Evolutionary conservation across 2,888 invertebrate genomes (phyloP), one percentile per base, ranked within the genome.

Genomic region (Anagyrus pseudococci): DNA sequence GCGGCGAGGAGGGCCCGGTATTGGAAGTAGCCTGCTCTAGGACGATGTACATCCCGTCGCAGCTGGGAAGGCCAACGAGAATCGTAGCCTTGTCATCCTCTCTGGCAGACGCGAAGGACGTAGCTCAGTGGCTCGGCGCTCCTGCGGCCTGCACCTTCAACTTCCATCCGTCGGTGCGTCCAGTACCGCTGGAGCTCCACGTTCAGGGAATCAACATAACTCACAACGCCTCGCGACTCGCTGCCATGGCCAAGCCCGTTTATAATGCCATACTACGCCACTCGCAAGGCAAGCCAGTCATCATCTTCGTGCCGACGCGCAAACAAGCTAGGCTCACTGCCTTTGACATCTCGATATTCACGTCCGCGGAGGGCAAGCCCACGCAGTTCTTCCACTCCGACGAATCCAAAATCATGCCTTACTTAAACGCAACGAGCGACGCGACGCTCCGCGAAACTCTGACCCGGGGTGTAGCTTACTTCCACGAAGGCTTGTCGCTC

Each of bases 241-340:
- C 97, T 0, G 95, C 98, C 0, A 99, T 99, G 99, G 93, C 94
- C 0, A 97, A 98, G 77, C 98, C 99, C 0, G 93, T 96, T 0
- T 99, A 98, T 84, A 96, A 96, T 82, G 90, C 95, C 0, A 92
- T 98, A 40, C 77, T 91, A 1, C 88, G 94, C 25, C 88, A 94
- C 80, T 93, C 94, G 60, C 91, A 93, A 0, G 86, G 88, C 71
- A 90, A 91, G 73, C 96, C 97, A 0, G 93, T 91, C 1, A 89
- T 93, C 8, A 90, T 97, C 20, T 96, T 96, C 81, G 96, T 96
- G 1, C 94, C 96, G 0, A 93, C 94, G 0, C 84, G 97, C 0
- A 91, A 95, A 58, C 95, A 96, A 81, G 92, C 96, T 0, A 85
- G 96, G 15, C 84, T 98, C n/a, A 93, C 97, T 0, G 98, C 98